Base-by-base conservation (phyloP, 2,797 vertebrate genomes). In the Rhadinocentrus ornatus region DNA sequence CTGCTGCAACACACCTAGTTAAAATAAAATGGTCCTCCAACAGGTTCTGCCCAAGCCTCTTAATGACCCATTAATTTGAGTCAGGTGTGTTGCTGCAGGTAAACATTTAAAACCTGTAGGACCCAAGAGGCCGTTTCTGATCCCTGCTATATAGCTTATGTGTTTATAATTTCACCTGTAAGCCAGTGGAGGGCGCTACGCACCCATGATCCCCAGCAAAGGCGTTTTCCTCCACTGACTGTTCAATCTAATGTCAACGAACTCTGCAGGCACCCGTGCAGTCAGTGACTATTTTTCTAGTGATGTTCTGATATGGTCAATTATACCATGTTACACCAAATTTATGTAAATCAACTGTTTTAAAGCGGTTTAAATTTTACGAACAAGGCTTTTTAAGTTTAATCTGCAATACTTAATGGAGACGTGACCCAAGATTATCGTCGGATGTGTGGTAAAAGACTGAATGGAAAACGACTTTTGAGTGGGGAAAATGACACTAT, bases 161-260 rank as follows among this genome's bases (percentile, higher is more conserved):
- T 41, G 39, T 18, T 41, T 3, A 41, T 15, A 18, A 41, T 41
- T 8, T 3, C 20, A 1, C 0, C 0, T 16, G 1, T 6, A 0
- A 0, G 0, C 76, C 89, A 41, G 81, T 59, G 4, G 0, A 65
- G 0, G 79, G 9, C 82, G 59, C 81, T 81, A 22, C 60, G 41
- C n/a, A 18, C 20, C 52, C 11, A n/a, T 32, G 5, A 16, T 41
- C 44, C 24, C 5, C 44, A 27, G 6, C 1, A 12, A 60, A 84
- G 78, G 71, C 73, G 74, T 79, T 75, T 75, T 50, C 8, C 73
- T 34, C 22, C 12, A 37, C 27, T 8, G 44, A 3, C 29, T 59
- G 41, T 34, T 46, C 9, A 29, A 35, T 29, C 41, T 12, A 31
- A 62, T 39, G 15, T 46, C 52, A 39, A 15, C 55, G 41, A 41